Evolutionary conservation across 2,888 invertebrate species (phyloP).

Genomic region (Myopa tessellatipennis): DNA sequence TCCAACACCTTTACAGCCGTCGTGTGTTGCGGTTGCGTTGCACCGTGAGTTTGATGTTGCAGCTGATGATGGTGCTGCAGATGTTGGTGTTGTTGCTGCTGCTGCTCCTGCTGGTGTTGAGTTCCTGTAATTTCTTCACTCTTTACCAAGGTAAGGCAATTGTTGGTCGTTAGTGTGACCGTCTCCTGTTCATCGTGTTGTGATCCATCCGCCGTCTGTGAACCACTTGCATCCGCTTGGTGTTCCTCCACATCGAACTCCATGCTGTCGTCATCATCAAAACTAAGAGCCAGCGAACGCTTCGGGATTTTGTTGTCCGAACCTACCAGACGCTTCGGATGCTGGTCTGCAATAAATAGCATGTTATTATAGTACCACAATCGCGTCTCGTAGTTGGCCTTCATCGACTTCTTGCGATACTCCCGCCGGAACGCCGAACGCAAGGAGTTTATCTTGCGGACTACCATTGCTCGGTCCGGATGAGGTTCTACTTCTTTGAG

Average conservation of each 20-base stretch:
- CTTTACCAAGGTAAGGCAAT: constrained; percentile 61
- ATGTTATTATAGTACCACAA: constrained; percentile 66
- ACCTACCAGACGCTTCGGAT: constrained; percentile 58
- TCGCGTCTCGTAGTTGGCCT: constrained; percentile 63
- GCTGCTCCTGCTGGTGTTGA: constrained; percentile 48
- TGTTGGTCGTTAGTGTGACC: constrained; percentile 55
- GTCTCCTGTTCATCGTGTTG: constrained; percentile 51
- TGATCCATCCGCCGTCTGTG: constrained; percentile 47
- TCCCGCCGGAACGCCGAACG: constrained; percentile 66
- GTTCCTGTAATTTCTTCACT: constrained; percentile 52
- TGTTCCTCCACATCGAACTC: constrained; percentile 62
- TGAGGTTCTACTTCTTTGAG: constrained; percentile 66
- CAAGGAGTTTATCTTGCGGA: constrained; percentile 66
- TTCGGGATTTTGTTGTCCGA: constrained; percentile 49
- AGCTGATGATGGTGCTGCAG: constrained; percentile 50
- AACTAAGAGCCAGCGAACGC: constrained; percentile 58
- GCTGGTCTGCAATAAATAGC: constrained; percentile 65
- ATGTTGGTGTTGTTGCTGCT: constrained; percentile 44
- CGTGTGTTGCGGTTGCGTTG: constrained; percentile 52
- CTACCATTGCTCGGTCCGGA: constrained; percentile 66
- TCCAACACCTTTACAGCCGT: constrained; percentile 64
- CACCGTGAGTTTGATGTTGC: constrained; percentile 44
- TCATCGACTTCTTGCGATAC: constrained; percentile 60
- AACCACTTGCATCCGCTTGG: constrained; percentile 52
- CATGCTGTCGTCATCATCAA: constrained; percentile 65